A percentile compares a stretch with the other conserved stretches of the same genome.
Conservation (phyloP, 1,140 invertebrate species). For the Caenorhabditis inopinata region DNA sequence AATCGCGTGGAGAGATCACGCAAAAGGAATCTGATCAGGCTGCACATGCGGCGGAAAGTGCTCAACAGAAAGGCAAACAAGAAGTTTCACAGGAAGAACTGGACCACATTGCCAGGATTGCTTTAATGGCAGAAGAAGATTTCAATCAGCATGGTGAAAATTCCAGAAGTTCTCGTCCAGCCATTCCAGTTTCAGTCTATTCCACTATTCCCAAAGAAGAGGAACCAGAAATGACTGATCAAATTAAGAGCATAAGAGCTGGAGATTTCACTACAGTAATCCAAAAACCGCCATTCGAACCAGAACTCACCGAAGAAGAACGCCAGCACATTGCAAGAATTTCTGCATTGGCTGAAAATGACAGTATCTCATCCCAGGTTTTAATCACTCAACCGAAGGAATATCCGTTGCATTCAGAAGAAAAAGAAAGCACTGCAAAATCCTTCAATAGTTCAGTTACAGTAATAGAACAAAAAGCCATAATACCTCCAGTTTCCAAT, state of each 20-base stretch:
- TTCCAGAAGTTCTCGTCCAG: no score
- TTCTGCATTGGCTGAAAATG: not conserved
- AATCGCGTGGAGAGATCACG: not conserved
- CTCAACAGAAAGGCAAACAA: not conserved
- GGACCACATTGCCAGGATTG: slow-evolving; percentile 39
- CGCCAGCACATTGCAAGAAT: not conserved
- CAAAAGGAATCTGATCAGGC: not conserved
- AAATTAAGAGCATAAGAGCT: not conserved
- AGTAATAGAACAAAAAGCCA: no score
- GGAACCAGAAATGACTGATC: not conserved
- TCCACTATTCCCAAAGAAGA: no score
- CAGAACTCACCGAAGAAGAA: not conserved
- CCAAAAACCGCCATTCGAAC: not conserved
- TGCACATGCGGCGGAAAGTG: not conserved
- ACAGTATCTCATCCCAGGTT: not conserved
- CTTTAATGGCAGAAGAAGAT: slow-evolving; percentile 6
- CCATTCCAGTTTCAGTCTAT: no score
- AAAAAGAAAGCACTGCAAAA: no score
- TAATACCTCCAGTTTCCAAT: no score
- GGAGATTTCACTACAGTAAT: not conserved
- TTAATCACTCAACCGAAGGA: not conserved
- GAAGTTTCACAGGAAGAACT: slow-evolving; percentile 31
- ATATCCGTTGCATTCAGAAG: no score
- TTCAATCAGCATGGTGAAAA: not conserved
- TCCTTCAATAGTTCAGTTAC: no score